Conservation (phyloP, 2,113 vertebrate genomes). For the Caranx ignobilis region DNA sequence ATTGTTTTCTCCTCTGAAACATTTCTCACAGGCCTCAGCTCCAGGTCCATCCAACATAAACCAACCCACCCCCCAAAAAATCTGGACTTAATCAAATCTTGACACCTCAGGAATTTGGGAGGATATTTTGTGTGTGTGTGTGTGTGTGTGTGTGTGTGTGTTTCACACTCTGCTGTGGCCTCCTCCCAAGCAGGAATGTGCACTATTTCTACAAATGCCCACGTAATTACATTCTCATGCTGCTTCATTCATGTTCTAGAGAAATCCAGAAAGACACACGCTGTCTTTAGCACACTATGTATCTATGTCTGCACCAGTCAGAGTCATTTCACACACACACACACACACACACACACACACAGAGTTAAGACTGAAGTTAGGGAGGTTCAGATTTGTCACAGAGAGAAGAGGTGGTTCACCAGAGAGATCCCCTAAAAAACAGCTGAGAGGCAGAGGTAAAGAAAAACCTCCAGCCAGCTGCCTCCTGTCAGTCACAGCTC, state of each 20-base stretch:
- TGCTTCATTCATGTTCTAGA: slow-evolving; percentile 3
- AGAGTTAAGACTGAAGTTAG: neutral
- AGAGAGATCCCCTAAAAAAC: neutral
- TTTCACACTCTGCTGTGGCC: neutral
- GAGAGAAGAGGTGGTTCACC: neutral
- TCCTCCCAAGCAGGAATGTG: slow-evolving; percentile 34
- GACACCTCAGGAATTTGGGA: slow-evolving; percentile 67
- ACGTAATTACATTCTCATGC: slow-evolving; percentile 7
- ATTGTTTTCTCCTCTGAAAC: slow-evolving; percentile 65
- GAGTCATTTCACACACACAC: slow-evolving; percentile 21
- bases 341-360: too few relatives aligned
- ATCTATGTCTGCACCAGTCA: neutral
- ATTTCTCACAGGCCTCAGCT: slow-evolving; percentile 9
- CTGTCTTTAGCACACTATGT: neutral
- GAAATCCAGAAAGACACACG: slow-evolving; percentile 39
- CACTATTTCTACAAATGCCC: neutral
- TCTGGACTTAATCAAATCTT: slow-evolving; percentile 43
- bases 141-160: neutral
- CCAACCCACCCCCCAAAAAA: neutral
- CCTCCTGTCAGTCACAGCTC: slow-evolving; percentile 44
- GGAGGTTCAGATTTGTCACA: neutral
- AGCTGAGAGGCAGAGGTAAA: slow-evolving; percentile 23
- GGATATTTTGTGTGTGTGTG: neutral
- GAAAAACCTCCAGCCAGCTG: slow-evolving; percentile 41
- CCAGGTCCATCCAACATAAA: slow-evolving; percentile 7